Base-by-base conservation (phyloP, 2,113 vertebrate species). In the Xyliphius kryptos region DNA sequence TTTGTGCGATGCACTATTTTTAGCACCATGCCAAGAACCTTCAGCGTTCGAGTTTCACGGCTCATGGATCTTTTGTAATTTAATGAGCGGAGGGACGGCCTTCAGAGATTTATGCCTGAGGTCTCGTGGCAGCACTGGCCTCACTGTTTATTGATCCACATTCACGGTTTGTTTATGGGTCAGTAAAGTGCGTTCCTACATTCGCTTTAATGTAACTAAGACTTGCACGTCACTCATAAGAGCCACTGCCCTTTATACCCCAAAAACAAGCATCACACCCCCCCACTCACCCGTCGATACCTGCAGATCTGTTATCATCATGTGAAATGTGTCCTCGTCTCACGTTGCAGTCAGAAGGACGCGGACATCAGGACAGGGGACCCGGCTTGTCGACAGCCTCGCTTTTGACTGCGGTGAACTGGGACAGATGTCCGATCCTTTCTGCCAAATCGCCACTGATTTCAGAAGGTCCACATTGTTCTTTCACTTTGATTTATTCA, bases 31-130 rank as follows among this genome's bases (percentile, higher is more conserved):
- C 56, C 61, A 74, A 70, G 72, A 79, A 76, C 74, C 78, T 72
- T 76, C 49, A 38, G 69, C 15, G 26, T 73, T 70, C 68, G 74
- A 73, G 80, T 82, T 84, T 85, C 81, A 84, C 61, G 71, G 77
- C 78, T 82, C 76, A 77, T 63, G 62, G 80, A 83, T 75, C 76
- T 78, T 85, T 83, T 80, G 87, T 86, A 80, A 86, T 86, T 86
- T 87, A 86, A 88, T 82, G 81, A 85, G 77, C 70, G 58, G 74
- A 70, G 73, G 67, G 75, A 70, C 52, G 46, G 72, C 63, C 78
- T 68, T 71, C 47, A 6, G 74, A 82, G 81, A 86, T 86, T 85
- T 79, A 83, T 75, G 74, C 73, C 5, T 41, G 69, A 63, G 56
- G 59, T 79, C 72, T 80, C 52, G 67, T 74, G 76, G 74, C 74